Base-by-base conservation (phyloP, 1,140 invertebrate species). In the Nephila pilipes region DNA sequence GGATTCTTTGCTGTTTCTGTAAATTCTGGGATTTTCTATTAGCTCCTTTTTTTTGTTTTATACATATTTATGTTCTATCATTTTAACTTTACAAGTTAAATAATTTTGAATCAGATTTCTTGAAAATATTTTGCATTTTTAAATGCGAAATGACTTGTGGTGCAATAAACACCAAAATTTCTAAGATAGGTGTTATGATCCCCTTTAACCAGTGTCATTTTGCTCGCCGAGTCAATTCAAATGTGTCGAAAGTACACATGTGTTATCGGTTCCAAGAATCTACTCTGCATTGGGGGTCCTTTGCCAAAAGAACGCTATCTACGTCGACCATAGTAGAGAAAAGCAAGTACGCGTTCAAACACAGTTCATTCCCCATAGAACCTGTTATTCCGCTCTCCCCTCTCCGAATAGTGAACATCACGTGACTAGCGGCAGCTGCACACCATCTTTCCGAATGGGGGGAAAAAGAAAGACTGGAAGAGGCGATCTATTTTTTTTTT, bases 371-470 rank as follows among this genome's bases (percentile, higher is more conserved):
- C 57, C 25, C 57, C 32, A 60, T 87, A 55, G 85, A 60, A 87
- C 85, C 85, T 87, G 85, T 87, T 87, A 57, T 87, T 87, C 55
- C 29, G 55, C 85, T 87, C 55, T 58, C 57, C 85, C 85, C 85
- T 60, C 81, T 4, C 22, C 22, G 46, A 55, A 85, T 57, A 46
- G 29, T 20, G 57, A 87, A 87, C 60, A 57, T 87, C 46, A 87
- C 29, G 46, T 87, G 54, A 32, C n/a, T 54, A 58, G 69, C 69
- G 80, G 80, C 80, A 83, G 38, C 80, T 83, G 80, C 80, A 55
- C 22, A 83, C 54, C 22, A 83, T 55, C 80, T 55, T 83, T 83
- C 38, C 38, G 80, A 55, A 55, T 83, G n/a, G 54, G 80, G 46
- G 80, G 20, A 36, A 85, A n/a, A 32, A 60, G 25, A 29, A 36